phyloP scores from a whole-genome alignment of 2,797 vertebrate genomes.

The Clarias fuscus region DNA sequence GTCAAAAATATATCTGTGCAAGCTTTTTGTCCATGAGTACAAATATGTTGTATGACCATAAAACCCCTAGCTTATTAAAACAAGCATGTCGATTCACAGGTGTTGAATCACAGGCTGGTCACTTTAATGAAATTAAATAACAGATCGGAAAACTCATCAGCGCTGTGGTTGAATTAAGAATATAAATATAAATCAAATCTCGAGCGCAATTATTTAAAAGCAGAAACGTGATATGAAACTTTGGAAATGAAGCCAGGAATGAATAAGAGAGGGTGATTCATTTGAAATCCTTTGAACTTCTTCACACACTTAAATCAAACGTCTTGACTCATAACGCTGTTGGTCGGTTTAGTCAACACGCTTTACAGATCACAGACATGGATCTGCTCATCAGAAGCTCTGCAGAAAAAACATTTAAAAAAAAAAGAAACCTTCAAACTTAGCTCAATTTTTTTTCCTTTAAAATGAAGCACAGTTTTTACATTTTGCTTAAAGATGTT shows the following conservation, averaged over 20 bases:
- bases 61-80: background rate
- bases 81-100: background rate
- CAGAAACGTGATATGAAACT: background rate
- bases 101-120: background rate
- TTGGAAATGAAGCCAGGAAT: background rate
- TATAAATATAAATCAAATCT: background rate
- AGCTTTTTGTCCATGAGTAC: too few relatives aligned
- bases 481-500: constrained; percentile 63
- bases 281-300: background rate
- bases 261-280: too few relatives aligned
- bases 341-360: background rate
- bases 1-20: too few relatives aligned
- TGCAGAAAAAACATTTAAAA: background rate
- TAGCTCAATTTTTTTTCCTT: background rate
- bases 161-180: background rate
- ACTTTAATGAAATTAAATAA: background rate
- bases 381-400: background rate
- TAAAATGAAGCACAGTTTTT: background rate
- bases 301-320: background rate
- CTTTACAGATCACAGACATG: background rate
- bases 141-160: background rate
- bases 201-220: background rate
- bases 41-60: background rate
- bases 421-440: background rate
- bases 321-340: background rate